Evolutionary conservation across 23 tunicate species (phyloP).

Genomic region (Botrylloides violaceus): DNA sequence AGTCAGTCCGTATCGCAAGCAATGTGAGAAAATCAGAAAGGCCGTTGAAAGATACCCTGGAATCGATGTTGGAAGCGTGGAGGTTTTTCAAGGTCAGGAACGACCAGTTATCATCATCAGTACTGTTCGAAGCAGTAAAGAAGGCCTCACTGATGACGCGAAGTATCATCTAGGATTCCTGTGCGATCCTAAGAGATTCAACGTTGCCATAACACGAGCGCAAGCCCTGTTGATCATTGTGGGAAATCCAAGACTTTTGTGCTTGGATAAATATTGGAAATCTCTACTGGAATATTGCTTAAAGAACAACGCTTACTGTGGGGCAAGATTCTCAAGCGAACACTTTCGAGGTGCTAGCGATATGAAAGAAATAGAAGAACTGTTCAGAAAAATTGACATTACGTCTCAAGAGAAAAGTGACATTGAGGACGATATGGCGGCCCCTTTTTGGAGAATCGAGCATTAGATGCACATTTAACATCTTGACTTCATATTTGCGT

Average conservation of each 20-base stretch:
- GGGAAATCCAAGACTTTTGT: slow-evolving; percentile 64
- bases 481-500: too few species aligned
- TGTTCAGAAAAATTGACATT: slow-evolving; percentile 3
- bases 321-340: background rate
- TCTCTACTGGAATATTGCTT: slow-evolving; percentile 38
- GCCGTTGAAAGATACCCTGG: background rate
- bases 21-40: slow-evolving; percentile 24
- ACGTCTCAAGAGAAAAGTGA: background rate
- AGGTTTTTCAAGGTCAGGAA: slow-evolving; percentile 83
- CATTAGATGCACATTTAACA: too few species aligned
- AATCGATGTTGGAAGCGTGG: slow-evolving; percentile 56
- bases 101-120: slow-evolving; percentile 48
- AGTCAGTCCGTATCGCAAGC: slow-evolving; percentile 81
- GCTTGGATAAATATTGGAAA: slow-evolving; percentile 71
- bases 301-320: slow-evolving; percentile 19
- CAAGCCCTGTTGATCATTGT: slow-evolving; percentile 65
- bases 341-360: slow-evolving; percentile 6
- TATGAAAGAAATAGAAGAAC: slow-evolving; percentile 15
- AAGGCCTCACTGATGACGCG: slow-evolving; percentile 16
- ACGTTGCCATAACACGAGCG: slow-evolving; percentile 79
- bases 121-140: slow-evolving; percentile 45
- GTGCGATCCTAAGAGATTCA: slow-evolving; percentile 44
- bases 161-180: slow-evolving; percentile 10
- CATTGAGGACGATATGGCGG: background rate
- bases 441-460: background rate